Evolutionary conservation across 2,888 invertebrate species (phyloP).

Genomic region (Dione juno): DNA sequence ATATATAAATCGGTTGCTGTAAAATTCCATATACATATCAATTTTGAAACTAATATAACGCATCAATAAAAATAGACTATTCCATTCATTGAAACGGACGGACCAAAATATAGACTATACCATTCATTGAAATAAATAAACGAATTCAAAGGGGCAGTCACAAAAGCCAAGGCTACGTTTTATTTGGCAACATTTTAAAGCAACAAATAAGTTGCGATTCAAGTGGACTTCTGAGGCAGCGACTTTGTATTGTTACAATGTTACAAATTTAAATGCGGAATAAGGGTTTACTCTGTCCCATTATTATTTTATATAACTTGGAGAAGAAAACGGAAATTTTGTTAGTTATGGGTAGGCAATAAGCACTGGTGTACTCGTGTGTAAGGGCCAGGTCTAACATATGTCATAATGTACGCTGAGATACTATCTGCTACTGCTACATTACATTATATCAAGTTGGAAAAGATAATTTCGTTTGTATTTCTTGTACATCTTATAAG

Average conservation of each 20-base stretch:
- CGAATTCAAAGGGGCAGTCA: conserved; percentile 22
- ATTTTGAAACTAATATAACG: no score
- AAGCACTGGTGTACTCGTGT: background rate
- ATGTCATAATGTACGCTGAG: background rate
- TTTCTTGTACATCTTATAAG: no score
- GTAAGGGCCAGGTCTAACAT: background rate
- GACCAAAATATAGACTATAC: background rate
- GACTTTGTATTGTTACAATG: conserved; percentile 9
- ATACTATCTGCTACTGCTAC: background rate
- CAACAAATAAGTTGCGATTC: conserved; percentile 19
- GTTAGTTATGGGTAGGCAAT: background rate
- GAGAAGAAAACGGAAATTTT: conserved; percentile 12
- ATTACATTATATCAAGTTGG: background rate
- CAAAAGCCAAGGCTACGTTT: conserved; percentile 21
- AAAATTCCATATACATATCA: no score
- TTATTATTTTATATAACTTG: conserved; percentile 11
- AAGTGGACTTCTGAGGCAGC: conserved; percentile 16
- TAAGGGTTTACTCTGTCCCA: conserved; percentile 21
- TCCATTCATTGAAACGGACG: conserved; percentile 3
- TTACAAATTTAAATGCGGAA: conserved; percentile 16
- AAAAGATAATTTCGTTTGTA: background rate
- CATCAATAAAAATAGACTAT: background rate
- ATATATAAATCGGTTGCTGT: no score
- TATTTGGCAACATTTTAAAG: conserved; percentile 23
- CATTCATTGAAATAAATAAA: conserved; percentile 19